Percentiles rank a stretch among this genome's conserved stretches.
Evolutionary conservation across 1,140 invertebrate genomes (phyloP).

Genomic region (Drosophila persimilis): DNA sequence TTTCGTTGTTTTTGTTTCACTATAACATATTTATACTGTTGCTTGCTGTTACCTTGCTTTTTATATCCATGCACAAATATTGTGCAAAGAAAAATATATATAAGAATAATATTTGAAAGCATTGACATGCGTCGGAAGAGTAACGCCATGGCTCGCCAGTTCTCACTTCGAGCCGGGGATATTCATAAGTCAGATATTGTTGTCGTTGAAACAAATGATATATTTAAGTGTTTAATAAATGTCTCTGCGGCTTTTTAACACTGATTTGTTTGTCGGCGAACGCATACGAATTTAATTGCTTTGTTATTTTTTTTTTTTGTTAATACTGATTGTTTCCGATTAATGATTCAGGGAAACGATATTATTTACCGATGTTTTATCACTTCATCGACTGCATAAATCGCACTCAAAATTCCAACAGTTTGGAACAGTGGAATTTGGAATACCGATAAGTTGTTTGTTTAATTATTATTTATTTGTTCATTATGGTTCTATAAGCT

Average conservation of each 20-base stretch:
- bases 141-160: slow-evolving; percentile 48
- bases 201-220: slow-evolving; percentile 13
- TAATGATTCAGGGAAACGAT: background rate
- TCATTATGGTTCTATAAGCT: background rate
- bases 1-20: too few species aligned
- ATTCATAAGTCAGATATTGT: slow-evolving; percentile 45
- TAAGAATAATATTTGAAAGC: slow-evolving; percentile 38
- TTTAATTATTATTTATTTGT: background rate
- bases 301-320: slow-evolving; percentile 34
- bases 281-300: slow-evolving; percentile 37
- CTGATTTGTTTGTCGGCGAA: slow-evolving; percentile 27
- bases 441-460: background rate
- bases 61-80: slow-evolving; percentile 39
- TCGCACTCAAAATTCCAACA: background rate
- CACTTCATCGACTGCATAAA: too few species aligned
- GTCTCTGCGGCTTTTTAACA: slow-evolving; percentile 7
- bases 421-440: slow-evolving; percentile 6
- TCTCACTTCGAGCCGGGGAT: slow-evolving; percentile 46
- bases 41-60: slow-evolving; percentile 16
- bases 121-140: slow-evolving; percentile 44
- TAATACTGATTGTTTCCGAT: slow-evolving; percentile 16
- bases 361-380: background rate
- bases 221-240: background rate
- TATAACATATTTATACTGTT: too few species aligned
- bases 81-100: slow-evolving; percentile 31